Percentiles rank a stretch among this genome's conserved stretches.
These are phyloP conservation scores for Columba guinea DNA, from an alignment of 2,797 vertebrate genomes.

Conservation along the genomic window DNA sequence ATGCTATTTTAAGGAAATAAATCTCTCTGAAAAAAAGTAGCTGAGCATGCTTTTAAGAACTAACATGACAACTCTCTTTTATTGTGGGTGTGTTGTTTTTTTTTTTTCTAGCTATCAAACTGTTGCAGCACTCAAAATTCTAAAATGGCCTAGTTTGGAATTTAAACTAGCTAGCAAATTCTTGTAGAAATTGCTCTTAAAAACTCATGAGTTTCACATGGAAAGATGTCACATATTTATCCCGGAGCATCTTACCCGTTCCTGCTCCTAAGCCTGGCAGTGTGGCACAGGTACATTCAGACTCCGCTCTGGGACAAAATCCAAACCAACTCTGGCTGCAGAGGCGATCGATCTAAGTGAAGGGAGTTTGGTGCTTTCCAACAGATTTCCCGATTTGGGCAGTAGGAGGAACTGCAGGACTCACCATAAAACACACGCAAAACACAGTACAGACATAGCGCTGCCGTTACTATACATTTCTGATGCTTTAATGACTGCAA, in stretches of 20 bases:
- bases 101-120: background rate
- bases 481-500: background rate
- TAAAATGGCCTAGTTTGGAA: background rate
- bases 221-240: background rate
- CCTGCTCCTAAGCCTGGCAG: background rate
- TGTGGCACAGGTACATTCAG: background rate
- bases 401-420: slow-evolving; percentile 3
- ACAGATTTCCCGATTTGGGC: background rate
- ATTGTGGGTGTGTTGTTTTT: too few species aligned
- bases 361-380: background rate
- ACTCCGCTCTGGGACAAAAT: background rate
- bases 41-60: background rate
- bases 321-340: background rate
- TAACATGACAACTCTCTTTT: background rate
- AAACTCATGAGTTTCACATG: background rate
- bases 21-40: background rate
- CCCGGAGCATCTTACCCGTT: background rate
- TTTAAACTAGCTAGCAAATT: background rate
- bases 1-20: slow-evolving; percentile 30
- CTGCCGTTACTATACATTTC: background rate
- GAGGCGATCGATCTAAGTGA: background rate
- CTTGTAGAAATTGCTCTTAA: background rate
- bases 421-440: background rate
- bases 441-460: background rate
- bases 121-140: background rate